These are phyloP conservation scores for Drosophila dunni DNA, from an alignment of 1,140 invertebrate genomes.

Conservation along the genomic window DNA sequence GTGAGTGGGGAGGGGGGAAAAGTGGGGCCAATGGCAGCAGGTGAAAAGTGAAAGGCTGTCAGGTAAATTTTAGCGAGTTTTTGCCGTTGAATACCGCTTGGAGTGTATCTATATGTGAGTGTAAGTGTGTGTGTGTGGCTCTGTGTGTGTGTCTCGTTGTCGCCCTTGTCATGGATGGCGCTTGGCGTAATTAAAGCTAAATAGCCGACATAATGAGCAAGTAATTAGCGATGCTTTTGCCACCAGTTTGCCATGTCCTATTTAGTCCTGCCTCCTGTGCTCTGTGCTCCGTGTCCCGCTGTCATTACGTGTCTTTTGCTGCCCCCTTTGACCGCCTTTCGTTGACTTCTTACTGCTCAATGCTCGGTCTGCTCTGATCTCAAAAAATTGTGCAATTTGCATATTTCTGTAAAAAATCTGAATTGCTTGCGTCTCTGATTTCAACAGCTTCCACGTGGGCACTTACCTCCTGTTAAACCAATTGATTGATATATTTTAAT, in stretches of 20 bases:
- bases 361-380: conserved; percentile 16
- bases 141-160: conserved; percentile 38
- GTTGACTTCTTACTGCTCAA: conserved; percentile 10
- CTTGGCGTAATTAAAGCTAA: conserved; percentile 83
- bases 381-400: conserved; percentile 28
- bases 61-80: conserved; percentile 63
- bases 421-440: conserved; percentile 6
- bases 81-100: conserved; percentile 59
- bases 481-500: conserved; percentile 52
- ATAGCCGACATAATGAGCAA: conserved; percentile 84
- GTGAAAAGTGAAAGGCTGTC: conserved; percentile 74
- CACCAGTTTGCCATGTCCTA: conserved; percentile 49
- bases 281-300: not conserved
- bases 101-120: conserved; percentile 29
- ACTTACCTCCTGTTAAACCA: not conserved
- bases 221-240: conserved; percentile 81
- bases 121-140: conserved; percentile 3
- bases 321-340: not conserved
- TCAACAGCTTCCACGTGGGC: not conserved
- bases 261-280: conserved; percentile 2
- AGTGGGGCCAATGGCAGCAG: conserved; percentile 29
- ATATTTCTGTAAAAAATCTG: conserved; percentile 27
- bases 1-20: not conserved
- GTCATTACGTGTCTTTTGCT: conserved; percentile 27
- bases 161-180: conserved; percentile 67